Evolutionary conservation across 2,797 vertebrate genomes (phyloP), one percentile per base, ranked within the genome.

Genomic region (Cynodonichthys magdalenae): DNA sequence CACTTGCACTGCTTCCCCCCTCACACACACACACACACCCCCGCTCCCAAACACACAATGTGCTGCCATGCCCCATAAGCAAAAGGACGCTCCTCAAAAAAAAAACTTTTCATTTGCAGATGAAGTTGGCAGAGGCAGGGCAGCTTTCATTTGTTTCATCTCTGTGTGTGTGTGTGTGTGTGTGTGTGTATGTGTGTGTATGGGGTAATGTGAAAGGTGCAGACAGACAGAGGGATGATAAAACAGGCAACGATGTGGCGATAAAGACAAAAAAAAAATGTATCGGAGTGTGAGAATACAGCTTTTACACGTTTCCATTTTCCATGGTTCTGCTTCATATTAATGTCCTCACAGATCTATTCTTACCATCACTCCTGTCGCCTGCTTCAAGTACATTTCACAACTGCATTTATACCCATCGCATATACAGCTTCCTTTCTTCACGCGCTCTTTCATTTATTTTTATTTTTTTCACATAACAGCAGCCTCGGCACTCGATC

Each of bases 101-200:
- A 39, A 39, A 89, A 93, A 94, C 90, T 93, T 94, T 94, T 93
- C 88, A 92, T 91, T 93, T 93, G 92, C 88, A 93, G 93, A 94
- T 93, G 51, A 94, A 92, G 88, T 91, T 94, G 91, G 90, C 91
- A 90, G 75, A 65, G 79, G 81, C 76, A 36, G 58, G 31, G 78
- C 76, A 61, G 78, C 81, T 80, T 86, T 87, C 53, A 75, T 84
- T 77, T 77, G 74, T 82, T 67, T 82, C 75, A 59, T 80, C 27
- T 74, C 68, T 66, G 59, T 68, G 66, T 65, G 45, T 11, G 34
- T 36, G 11, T 65, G 55, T 19, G 58, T 55, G 56, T 54, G 52
- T 42, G 39, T 66, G 69, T 75, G 63, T 62, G 45, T 11, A 29
- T 36, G 11, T 65, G 55, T 19, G 58, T 55, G 56, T 53, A 31